These are phyloP conservation scores for Aricia agestis DNA, from an alignment of 1,140 invertebrate species.

Conservation along the genomic window DNA sequence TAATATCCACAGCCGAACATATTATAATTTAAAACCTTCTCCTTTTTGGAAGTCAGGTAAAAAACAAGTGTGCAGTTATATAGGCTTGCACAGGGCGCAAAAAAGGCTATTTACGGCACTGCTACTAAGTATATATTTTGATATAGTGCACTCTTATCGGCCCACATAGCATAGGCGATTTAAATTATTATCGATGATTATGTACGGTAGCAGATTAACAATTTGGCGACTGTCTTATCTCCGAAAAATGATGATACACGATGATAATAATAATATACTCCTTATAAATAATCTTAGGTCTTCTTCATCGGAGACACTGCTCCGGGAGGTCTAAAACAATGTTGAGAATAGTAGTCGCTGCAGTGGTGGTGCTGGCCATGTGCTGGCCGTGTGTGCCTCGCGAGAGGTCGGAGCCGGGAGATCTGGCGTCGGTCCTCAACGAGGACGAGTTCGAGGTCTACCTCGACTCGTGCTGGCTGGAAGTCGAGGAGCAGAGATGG, in stretches of 20 bases:
- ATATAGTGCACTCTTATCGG: background rate
- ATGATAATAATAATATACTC: background rate
- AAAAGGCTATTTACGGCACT: too few species aligned
- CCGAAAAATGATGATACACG: background rate
- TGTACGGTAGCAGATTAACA: background rate
- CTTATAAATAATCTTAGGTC: background rate
- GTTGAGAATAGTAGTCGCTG: conserved; percentile 23
- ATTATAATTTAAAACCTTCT: too few species aligned
- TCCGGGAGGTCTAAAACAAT: conserved; percentile 11
- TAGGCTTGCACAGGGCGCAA: too few species aligned
- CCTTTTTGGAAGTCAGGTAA: too few species aligned
- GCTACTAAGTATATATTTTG: background rate
- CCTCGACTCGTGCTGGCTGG: conserved; percentile 54
- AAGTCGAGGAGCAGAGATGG: conserved; percentile 40
- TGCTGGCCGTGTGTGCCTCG: conserved; percentile 27
- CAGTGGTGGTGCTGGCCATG: conserved; percentile 20
- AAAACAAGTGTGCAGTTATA: too few species aligned
- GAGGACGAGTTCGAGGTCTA: conserved; percentile 68
- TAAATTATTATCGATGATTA: background rate
- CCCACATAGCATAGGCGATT: background rate
- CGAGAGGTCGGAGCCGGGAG: conserved; percentile 37
- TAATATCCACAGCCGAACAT: too few species aligned
- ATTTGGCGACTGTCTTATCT: background rate
- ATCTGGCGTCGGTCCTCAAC: conserved; percentile 43
- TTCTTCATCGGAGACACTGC: background rate